These are phyloP conservation scores for Ataeniobius toweri DNA, from an alignment of 2,797 vertebrate species.

Conservation along the genomic window DNA sequence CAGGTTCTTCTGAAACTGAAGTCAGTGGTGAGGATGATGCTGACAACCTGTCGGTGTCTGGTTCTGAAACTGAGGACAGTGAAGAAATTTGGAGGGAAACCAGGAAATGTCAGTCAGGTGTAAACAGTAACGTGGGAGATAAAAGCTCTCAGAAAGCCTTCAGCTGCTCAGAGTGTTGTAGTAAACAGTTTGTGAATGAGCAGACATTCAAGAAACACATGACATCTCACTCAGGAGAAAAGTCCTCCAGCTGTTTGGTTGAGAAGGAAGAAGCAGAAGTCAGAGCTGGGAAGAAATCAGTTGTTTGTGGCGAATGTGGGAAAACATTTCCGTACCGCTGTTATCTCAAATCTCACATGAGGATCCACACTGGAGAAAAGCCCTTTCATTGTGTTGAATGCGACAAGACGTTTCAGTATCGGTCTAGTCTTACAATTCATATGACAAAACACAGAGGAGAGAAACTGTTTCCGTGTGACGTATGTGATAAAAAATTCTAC, in stretches of 20 bases:
- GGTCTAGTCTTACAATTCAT: not conserved
- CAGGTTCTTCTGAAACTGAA: not conserved
- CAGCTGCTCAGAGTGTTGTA: not conserved
- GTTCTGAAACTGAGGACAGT: slow-evolving; percentile 6
- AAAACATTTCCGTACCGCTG: not conserved
- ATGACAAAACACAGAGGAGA: not conserved
- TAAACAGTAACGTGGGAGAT: not conserved
- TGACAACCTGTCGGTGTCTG: not conserved
- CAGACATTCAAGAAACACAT: not conserved
- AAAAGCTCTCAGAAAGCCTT: not conserved
- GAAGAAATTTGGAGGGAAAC: not conserved
- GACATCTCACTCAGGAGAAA: not conserved
- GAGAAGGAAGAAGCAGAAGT: not conserved
- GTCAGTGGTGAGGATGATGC: slow-evolving; percentile 4
- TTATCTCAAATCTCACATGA: not conserved
- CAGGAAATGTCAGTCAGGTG: not conserved
- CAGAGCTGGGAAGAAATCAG: not conserved
- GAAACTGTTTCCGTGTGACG: not conserved
- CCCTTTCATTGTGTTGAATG: not conserved
- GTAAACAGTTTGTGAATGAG: slow-evolving; percentile 11
- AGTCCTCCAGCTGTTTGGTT: not conserved
- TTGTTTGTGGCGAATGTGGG: not conserved
- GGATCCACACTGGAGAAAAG: not conserved
- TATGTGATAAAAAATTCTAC: not conserved
- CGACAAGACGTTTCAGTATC: not conserved